Conservation (phyloP, 53 echinoderm and acorn worm species). For the Zoroaster sp. region DNA sequence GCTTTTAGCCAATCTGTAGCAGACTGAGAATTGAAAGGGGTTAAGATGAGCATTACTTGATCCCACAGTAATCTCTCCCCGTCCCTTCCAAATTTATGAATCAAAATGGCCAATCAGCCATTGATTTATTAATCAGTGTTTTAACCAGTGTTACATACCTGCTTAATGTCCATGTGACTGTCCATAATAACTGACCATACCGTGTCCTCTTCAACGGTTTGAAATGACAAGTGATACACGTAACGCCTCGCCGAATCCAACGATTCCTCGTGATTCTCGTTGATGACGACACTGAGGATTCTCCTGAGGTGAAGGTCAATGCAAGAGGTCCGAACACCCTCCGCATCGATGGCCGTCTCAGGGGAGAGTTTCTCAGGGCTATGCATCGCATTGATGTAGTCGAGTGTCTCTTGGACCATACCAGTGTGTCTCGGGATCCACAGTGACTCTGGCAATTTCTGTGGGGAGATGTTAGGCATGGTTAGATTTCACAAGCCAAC, state of each 20-base stretch:
- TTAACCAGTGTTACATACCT: constrained; percentile 53
- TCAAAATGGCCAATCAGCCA: too few relatives aligned
- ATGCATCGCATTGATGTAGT: constrained; percentile 77
- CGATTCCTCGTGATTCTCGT: constrained; percentile 70
- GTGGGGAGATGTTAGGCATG: not conserved
- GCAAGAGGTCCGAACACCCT: constrained; percentile 36
- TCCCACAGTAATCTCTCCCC: too few relatives aligned
- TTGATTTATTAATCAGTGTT: too few relatives aligned
- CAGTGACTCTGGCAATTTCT: constrained; percentile 75
- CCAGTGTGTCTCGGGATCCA: constrained; percentile 58
- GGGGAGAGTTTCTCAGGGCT: constrained; percentile 36
- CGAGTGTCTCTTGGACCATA: constrained; percentile 62
- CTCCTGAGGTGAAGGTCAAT: constrained; percentile 68
- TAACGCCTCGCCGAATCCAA: constrained; percentile 43
- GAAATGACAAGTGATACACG: constrained; percentile 77
- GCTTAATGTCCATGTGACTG: constrained; percentile 73
- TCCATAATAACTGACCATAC: constrained; percentile 86
- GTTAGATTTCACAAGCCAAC: not conserved
- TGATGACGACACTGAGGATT: constrained; percentile 77
- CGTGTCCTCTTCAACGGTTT: constrained; percentile 78
- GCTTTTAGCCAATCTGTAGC: too few relatives aligned
- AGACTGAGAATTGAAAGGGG: too few relatives aligned
- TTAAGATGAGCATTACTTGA: too few relatives aligned
- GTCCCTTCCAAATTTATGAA: too few relatives aligned
- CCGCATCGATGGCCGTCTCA: not conserved